Evolutionary conservation across 64 coral and sea anemone genomes (phyloP).

Genomic region (Cladopsammia gracilis): DNA sequence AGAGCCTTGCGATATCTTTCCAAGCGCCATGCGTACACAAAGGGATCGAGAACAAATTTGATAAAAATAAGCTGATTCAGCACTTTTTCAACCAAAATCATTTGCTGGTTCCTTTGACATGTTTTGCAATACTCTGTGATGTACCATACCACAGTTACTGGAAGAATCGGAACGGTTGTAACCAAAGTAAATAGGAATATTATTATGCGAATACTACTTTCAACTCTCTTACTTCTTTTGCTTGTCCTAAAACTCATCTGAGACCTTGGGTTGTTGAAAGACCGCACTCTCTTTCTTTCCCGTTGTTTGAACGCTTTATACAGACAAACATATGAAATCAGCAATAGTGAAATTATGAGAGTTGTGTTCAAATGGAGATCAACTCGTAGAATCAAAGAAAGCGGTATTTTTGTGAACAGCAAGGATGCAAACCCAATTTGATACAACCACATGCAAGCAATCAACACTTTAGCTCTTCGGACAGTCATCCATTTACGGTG

Average conservation of each 20-base stretch:
- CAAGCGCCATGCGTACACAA: conserved; percentile 70
- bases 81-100: conserved; percentile 10
- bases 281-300: not conserved
- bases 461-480: conserved; percentile 22
- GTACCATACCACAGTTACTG: conserved; percentile 51
- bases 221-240: not conserved
- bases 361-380: conserved; percentile 57
- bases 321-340: conserved; percentile 23
- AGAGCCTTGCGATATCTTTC: conserved; percentile 60
- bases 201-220: conserved; percentile 7
- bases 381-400: not conserved
- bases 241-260: not conserved
- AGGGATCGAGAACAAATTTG: conserved; percentile 72
- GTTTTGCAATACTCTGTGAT: not conserved
- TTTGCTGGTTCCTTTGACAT: not conserved
- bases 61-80: conserved; percentile 28
- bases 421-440: conserved; percentile 16
- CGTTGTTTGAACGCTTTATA: conserved; percentile 30
- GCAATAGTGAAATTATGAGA: not conserved
- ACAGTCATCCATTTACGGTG: conserved; percentile 24
- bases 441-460: conserved; percentile 24
- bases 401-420: conserved; percentile 16
- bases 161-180: conserved; percentile 26
- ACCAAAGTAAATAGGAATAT: conserved; percentile 42
- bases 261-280: not conserved